Conservation (phyloP, 2,888 invertebrate genomes). For the Lutraria lutraria region DNA sequence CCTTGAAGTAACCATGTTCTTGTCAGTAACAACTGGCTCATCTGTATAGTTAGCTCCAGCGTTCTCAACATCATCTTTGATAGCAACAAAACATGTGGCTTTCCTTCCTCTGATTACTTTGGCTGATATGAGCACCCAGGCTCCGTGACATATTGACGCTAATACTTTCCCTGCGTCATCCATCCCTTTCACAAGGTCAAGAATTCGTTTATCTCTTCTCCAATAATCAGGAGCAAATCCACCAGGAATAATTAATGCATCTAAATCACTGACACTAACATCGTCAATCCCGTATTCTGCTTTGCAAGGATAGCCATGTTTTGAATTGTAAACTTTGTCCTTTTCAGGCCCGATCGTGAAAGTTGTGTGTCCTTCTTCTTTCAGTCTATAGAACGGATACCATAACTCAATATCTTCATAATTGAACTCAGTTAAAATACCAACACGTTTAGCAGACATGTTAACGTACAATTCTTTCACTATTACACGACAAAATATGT, state of each 20-base stretch:
- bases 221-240: constrained; percentile 84
- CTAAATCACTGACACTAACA: constrained; percentile 65
- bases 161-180: constrained; percentile 75
- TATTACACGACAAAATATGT: not conserved
- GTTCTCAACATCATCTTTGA: constrained; percentile 83
- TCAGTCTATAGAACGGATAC: constrained; percentile 81
- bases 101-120: constrained; percentile 79
- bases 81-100: constrained; percentile 80
- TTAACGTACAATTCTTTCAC: not conserved
- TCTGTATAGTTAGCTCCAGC: constrained; percentile 82
- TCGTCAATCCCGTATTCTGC: constrained; percentile 64
- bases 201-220: constrained; percentile 79
- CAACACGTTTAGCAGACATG: constrained; percentile 72
- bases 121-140: constrained; percentile 83
- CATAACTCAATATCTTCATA: constrained; percentile 82
- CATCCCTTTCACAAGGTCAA: constrained; percentile 78
- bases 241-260: constrained; percentile 82
- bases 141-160: constrained; percentile 82
- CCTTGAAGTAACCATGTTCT: constrained; percentile 82
- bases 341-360: constrained; percentile 81
- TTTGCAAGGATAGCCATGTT: constrained; percentile 81
- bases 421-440: constrained; percentile 79
- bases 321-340: constrained; percentile 80
- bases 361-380: constrained; percentile 79
- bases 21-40: constrained; percentile 81